These are phyloP conservation scores for Rhodeus uyekii DNA, from an alignment of 2,797 vertebrate species.

Conservation along the genomic window DNA sequence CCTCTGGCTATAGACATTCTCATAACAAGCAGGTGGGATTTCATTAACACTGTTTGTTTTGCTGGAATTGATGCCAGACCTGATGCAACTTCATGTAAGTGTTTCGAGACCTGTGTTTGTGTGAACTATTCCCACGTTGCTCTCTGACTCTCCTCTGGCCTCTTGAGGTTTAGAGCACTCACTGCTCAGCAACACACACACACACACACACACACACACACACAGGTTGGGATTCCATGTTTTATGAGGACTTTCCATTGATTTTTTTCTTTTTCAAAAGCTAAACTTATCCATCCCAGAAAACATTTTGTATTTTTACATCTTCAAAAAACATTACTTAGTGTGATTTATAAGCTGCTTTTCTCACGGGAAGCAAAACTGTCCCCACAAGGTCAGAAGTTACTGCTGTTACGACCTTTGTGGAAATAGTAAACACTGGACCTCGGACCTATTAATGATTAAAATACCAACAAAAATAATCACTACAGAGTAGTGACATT, in stretches of 20 bases:
- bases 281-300: too few species aligned
- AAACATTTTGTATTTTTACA: too few species aligned
- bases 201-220: conserved; percentile 14
- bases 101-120: conserved; percentile 69
- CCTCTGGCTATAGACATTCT: conserved; percentile 30
- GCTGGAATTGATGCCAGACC: conserved; percentile 71
- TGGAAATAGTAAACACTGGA: too few species aligned
- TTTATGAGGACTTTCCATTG: too few species aligned
- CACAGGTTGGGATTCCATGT: too few species aligned
- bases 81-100: conserved; percentile 82
- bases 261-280: too few species aligned
- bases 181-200: conserved; percentile 30
- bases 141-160: conserved; percentile 6
- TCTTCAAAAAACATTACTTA: too few species aligned
- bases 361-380: too few species aligned
- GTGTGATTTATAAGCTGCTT: too few species aligned
- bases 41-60: conserved; percentile 84
- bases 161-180: conserved; percentile 3
- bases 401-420: too few species aligned
- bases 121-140: conserved; percentile 53
- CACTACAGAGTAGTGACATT: background rate
- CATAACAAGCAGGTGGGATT: conserved; percentile 79
- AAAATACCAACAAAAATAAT: conserved; percentile 1
- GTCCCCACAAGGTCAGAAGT: too few species aligned
- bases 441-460: too few species aligned